Percentiles rank a stretch among this genome's conserved stretches.
Evolutionary conservation across 1,140 invertebrate genomes (phyloP).

Genomic region (Hestina assimilis): DNA sequence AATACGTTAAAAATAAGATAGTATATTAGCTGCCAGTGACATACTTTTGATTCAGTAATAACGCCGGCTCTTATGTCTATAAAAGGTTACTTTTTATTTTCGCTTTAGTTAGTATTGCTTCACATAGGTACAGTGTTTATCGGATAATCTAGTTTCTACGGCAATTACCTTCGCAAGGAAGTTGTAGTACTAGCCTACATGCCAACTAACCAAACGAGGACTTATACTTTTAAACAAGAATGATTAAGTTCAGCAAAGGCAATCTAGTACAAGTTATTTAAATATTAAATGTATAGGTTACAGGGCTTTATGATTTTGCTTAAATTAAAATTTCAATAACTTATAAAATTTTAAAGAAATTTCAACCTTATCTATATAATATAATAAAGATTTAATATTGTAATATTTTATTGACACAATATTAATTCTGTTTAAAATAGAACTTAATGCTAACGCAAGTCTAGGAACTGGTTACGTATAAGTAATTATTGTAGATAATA

Average conservation of each 20-base stretch:
- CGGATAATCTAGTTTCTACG: constrained; percentile 8
- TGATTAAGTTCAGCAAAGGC: too few species aligned
- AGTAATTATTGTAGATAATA: neutral
- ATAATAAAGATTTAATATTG: too few species aligned
- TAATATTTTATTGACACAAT: too few species aligned
- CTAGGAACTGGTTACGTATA: neutral
- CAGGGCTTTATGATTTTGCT: too few species aligned
- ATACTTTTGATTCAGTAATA: neutral
- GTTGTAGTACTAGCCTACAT: constrained; percentile 6
- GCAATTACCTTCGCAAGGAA: constrained; percentile 9
- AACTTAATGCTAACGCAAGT: neutral
- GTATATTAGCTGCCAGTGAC: neutral
- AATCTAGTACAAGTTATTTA: too few species aligned
- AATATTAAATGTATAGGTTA: too few species aligned
- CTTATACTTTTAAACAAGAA: neutral
- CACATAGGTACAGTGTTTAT: constrained; percentile 11
- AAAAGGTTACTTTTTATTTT: neutral
- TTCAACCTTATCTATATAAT: neutral
- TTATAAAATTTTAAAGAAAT: neutral
- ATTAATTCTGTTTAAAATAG: neutral
- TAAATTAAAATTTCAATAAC: too few species aligned
- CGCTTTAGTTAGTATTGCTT: neutral
- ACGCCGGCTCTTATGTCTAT: neutral
- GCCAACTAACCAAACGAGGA: neutral
- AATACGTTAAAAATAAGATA: neutral